Conservation (phyloP, 1,140 invertebrate species). For the Drosophila albomicans region DNA sequence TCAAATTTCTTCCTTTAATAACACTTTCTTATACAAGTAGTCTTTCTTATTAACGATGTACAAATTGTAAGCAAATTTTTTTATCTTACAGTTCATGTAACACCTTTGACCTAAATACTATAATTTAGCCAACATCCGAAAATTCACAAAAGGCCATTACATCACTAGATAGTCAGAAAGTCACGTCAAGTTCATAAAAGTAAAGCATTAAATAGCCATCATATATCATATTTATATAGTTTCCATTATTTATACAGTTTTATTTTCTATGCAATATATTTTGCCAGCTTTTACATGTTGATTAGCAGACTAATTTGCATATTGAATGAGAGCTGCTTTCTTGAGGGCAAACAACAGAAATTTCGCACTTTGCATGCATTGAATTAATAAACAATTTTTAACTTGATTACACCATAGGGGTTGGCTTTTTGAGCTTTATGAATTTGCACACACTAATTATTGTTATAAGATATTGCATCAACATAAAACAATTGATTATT, state of each 20-base stretch:
- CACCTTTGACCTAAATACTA: constrained; percentile 46
- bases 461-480: constrained; percentile 59
- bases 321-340: constrained; percentile 50
- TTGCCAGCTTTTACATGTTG: constrained; percentile 35
- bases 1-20: background rate
- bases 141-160: constrained; percentile 60
- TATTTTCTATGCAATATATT: constrained; percentile 7
- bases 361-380: constrained; percentile 43
- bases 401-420: constrained; percentile 41
- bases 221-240: constrained; percentile 34
- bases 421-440: constrained; percentile 8
- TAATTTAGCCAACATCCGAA: constrained; percentile 54
- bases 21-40: background rate
- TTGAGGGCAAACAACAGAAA: constrained; percentile 34
- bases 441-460: constrained; percentile 49
- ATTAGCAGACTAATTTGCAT: constrained; percentile 49
- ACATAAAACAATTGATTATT: constrained; percentile 52
- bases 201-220: constrained; percentile 14
- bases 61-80: background rate
- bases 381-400: constrained; percentile 55
- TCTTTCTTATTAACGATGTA: background rate
- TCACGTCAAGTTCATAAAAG: constrained; percentile 36
- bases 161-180: constrained; percentile 53
- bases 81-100: background rate
- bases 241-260: constrained; percentile 6